phyloP scores from a whole-genome alignment of 2,113 vertebrate genomes.

The Dendropsophus ebraccatus region DNA sequence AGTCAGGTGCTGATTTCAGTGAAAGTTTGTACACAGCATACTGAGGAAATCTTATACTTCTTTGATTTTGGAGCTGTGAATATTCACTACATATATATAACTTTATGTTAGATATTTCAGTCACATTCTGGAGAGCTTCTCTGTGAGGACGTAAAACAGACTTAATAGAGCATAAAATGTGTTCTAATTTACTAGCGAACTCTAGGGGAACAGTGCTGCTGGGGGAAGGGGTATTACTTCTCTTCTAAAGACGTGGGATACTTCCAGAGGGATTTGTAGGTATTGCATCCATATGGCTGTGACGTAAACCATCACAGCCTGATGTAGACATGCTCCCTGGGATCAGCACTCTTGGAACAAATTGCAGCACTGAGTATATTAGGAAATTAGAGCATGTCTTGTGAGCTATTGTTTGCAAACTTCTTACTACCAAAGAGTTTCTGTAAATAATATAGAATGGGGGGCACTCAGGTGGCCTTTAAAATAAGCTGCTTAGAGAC shows the following conservation, averaged over 20 bases:
- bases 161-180: slow-evolving; percentile 27
- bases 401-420: background rate
- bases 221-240: background rate
- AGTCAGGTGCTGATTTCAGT: background rate
- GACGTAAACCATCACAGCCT: background rate
- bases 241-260: background rate
- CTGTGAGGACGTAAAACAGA: background rate
- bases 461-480: background rate
- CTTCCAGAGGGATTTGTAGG: background rate
- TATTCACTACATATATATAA: background rate
- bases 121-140: background rate
- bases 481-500: background rate
- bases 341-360: background rate
- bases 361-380: slow-evolving; percentile 8
- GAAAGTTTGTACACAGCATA: background rate
- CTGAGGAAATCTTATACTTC: background rate
- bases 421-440: background rate
- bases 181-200: slow-evolving; percentile 17
- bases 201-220: slow-evolving; percentile 2
- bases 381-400: background rate
- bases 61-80: background rate
- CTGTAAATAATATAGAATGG: background rate
- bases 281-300: background rate
- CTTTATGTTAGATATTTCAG: background rate
- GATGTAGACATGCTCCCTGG: background rate